Evolutionary conservation across 2,113 vertebrate genomes (phyloP), one percentile per base, ranked within the genome.

Genomic region (Upupa epops): DNA sequence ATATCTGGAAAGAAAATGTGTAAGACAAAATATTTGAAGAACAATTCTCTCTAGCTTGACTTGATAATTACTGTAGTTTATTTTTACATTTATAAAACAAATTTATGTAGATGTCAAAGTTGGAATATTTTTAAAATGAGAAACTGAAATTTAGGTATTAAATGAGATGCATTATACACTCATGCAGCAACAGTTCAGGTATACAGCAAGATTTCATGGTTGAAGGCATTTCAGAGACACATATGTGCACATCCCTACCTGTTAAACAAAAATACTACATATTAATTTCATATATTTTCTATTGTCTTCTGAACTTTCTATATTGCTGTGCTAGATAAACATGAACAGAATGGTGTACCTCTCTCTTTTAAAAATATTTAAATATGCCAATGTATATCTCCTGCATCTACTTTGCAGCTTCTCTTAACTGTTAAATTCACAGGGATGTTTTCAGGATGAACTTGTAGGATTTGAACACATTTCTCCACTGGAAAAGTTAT

Each of bases 401-500:
- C 36, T 29, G 48, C 31, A 51, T 89, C 58, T 56, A 83, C 71
- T 83, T 89, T 87, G 42, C 92, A 80, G 79, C 78, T 86, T 76
- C 52, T 63, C 36, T 60, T n/a, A 72, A 89, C 68, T 70, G 84
- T 70, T 79, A 89, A 80, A 94, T 86, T 66, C 90, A 70, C 17
- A 55, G 58, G 52, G 79, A 56, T 91, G 74, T 85, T 71, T 70
- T 65, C 79, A 69, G 88, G 68, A 89, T 82, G 80, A 85, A 86
- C 73, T 48, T 61, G 83, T 88, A 88, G 95, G 87, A 96, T 96
- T 96, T 96, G 32, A 85, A 61, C 76, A 63, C 46, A 55, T 94
- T 93, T 92, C 91, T 94, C 88, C 25, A 29, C n/a, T 81, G 82
- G 82, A 93, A 96, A 95, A 85, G 85, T 86, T 96, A 93, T 91